phyloP scores from a whole-genome alignment of 2,888 invertebrate genomes.

The Mesoligia furuncula region DNA sequence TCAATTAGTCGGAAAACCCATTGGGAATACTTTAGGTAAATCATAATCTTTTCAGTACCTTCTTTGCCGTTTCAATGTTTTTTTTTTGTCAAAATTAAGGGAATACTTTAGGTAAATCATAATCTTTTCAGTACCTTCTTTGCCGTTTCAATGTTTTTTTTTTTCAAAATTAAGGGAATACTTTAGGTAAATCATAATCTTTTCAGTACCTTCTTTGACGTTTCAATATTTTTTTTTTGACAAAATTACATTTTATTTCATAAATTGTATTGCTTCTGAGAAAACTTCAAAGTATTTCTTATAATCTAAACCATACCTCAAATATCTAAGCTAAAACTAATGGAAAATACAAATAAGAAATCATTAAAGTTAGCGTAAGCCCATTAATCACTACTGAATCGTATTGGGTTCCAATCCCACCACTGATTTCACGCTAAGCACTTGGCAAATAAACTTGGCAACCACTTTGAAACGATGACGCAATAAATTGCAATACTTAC shows the following conservation, averaged over 20 bases:
- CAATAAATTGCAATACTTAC: conserved; percentile 2
- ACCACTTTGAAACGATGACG: neutral
- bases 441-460: conserved; percentile 30
- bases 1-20: neutral
- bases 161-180: too few relatives aligned
- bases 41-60: neutral
- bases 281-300: neutral
- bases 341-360: too few relatives aligned
- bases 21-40: neutral
- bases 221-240: too few relatives aligned
- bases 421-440: neutral
- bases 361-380: neutral
- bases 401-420: neutral
- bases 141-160: too few relatives aligned
- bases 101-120: neutral
- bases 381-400: neutral
- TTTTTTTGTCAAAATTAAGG: too few relatives aligned
- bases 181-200: neutral
- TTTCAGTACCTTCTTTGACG: too few relatives aligned
- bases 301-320: neutral
- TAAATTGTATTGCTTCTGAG: too few relatives aligned
- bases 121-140: neutral
- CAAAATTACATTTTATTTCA: too few relatives aligned
- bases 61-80: too few relatives aligned
- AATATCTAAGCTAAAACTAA: neutral